Percentiles rank a stretch among this genome's conserved stretches.
These are phyloP conservation scores for Notamacropus eugenii DNA, from an alignment of 2,797 vertebrate species.

Conservation along the genomic window DNA sequence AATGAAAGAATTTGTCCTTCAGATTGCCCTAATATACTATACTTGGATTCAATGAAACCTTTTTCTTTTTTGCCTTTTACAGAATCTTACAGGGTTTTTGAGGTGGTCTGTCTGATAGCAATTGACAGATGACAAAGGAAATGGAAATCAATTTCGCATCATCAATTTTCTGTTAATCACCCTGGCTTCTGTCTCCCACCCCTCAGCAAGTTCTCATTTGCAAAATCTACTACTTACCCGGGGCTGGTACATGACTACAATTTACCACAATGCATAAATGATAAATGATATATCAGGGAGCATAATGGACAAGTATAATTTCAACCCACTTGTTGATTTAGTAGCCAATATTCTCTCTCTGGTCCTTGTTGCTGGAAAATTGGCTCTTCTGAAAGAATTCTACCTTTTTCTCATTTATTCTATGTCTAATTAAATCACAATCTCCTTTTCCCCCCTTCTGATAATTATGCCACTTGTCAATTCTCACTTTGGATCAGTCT, in stretches of 20 bases:
- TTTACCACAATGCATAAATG: slow-evolving; percentile 36
- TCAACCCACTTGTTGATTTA: slow-evolving; percentile 63
- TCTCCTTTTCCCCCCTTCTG: slow-evolving; percentile 66
- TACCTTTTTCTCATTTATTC: slow-evolving; percentile 70
- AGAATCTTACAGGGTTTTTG: slow-evolving; percentile 47
- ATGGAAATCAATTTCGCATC: slow-evolving; percentile 54
- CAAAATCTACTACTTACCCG: neutral
- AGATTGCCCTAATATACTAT: slow-evolving; percentile 42
- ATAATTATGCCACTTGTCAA: slow-evolving; percentile 72
- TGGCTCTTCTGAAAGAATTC: slow-evolving; percentile 66
- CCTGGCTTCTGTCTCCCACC: neutral
- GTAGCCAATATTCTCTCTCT: slow-evolving; percentile 66
- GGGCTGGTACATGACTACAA: neutral
- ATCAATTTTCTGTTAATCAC: slow-evolving; percentile 58
- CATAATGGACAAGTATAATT: neutral
- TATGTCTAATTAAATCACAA: slow-evolving; percentile 75
- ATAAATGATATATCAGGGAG: neutral
- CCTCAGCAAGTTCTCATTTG: neutral
- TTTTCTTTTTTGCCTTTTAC: slow-evolving; percentile 48
- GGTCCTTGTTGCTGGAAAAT: slow-evolving; percentile 66
- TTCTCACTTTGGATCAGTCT: slow-evolving; percentile 60
- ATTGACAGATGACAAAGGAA: slow-evolving; percentile 60
- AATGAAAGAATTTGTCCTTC: slow-evolving; percentile 55
- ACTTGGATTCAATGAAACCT: slow-evolving; percentile 55
- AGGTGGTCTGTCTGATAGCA: slow-evolving; percentile 53